Evolutionary conservation across 2,888 invertebrate species (phyloP).

Genomic region (Hydriomena furcata): DNA sequence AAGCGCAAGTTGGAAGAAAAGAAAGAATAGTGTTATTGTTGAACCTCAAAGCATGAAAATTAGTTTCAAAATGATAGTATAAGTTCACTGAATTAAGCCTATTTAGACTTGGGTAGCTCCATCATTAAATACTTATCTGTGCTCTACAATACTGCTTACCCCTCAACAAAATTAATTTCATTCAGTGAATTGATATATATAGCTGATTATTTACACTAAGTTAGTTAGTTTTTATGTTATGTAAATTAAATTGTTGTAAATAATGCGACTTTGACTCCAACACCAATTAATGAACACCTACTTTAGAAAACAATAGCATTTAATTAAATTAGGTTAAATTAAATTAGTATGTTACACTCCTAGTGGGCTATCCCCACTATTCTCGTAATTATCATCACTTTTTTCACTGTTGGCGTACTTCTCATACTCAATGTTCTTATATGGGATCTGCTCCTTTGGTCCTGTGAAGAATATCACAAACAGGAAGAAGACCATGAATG

Average conservation of each 20-base stretch:
- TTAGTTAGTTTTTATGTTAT: not conserved
- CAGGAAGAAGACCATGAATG: slow-evolving; percentile 34
- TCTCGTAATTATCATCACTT: too few species aligned
- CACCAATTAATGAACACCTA: not conserved
- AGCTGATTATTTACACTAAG: too few species aligned
- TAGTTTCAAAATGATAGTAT: too few species aligned
- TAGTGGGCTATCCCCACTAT: not conserved
- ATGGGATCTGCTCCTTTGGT: slow-evolving; percentile 25
- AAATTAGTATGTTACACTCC: too few species aligned
- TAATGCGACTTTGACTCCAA: not conserved
- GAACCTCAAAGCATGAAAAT: too few species aligned
- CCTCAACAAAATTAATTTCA: too few species aligned
- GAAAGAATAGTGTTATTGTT: slow-evolving; percentile 60
- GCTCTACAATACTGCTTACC: too few species aligned
- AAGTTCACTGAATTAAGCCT: not conserved
- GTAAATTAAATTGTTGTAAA: slow-evolving; percentile 12
- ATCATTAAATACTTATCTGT: too few species aligned
- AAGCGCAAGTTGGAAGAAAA: slow-evolving; percentile 71
- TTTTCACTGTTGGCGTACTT: slow-evolving; percentile 24
- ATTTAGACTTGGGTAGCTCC: too few species aligned
- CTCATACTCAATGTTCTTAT: slow-evolving; percentile 24
- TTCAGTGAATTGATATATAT: too few species aligned
- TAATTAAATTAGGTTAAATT: slow-evolving; percentile 20
- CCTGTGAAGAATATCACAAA: slow-evolving; percentile 37
- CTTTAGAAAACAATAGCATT: slow-evolving; percentile 1